Evolutionary conservation across 2,113 vertebrate genomes (phyloP), one percentile per base, ranked within the genome.

Genomic region (Abramis brama): DNA sequence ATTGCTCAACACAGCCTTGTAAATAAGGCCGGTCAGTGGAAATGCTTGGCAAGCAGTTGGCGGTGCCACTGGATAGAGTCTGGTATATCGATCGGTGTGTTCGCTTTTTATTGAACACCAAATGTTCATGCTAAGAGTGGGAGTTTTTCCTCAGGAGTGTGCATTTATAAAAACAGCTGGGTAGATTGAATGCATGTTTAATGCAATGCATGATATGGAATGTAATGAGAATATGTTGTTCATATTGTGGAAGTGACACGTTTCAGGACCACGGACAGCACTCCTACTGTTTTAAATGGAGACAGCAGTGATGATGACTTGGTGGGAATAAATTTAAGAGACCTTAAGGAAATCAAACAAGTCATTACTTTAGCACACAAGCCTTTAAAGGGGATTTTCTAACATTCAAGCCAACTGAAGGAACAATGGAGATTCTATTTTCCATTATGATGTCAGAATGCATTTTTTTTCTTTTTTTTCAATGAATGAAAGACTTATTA

Each of bases 31-130:
- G 17, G 62, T 47, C 71, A 83, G 82, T 39, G 82, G 74, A 79
- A 79, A 87, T 91, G 88, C 86, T 91, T 89, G 76, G 70, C 87
- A 92, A 91, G 84, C 86, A 89, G 85, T 79, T 76, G 68, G 59
- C 25, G 86, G 85, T 52, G 52, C 27, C 52, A 45, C 83, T 60
- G 43, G 52, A 71, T 6, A 50, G 62, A 50, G 76, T 62, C 60
- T 43, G n/a, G 60, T 70, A 27, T 68, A 68, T 83, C 12, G 70
- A 83, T 36, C 23, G 2, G n/a, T 64, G 81, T 55, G 55, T 79
- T 85, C 50, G 74, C 57, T 21, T 88, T 79, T 85, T 52, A 55
- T 71, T 81, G 80, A 47, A 84, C 27, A 64, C 62, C 90, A 90
- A 77, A 71, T 77, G 74, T 90, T 88, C 47, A 68, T 59, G 45